Percentiles rank a stretch among this genome's conserved stretches.
Conservation (phyloP, 2,888 invertebrate species). For the Venusia cambrica region DNA sequence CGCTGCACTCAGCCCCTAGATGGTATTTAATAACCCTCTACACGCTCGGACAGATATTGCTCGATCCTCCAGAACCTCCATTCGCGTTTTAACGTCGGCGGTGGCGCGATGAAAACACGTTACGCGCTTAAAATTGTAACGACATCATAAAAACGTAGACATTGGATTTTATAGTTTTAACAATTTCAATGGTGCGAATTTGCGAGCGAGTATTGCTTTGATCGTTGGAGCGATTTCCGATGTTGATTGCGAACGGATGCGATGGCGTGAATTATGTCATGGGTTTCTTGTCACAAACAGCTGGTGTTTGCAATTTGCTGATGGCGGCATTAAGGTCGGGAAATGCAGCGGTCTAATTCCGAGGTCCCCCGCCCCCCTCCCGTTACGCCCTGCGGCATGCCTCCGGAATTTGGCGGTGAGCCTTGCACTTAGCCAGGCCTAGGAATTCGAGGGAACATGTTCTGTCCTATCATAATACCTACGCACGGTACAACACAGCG, state of each 20-base stretch:
- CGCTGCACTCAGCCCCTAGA: slow-evolving; percentile 69
- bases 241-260: slow-evolving; percentile 55
- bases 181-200: slow-evolving; percentile 27
- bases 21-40: slow-evolving; percentile 70
- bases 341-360: slow-evolving; percentile 64
- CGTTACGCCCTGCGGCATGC: slow-evolving; percentile 62
- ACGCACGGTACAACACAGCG: slow-evolving; percentile 25
- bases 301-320: slow-evolving; percentile 79
- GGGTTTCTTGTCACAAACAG: slow-evolving; percentile 71
- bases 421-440: slow-evolving; percentile 59
- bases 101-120: slow-evolving; percentile 38
- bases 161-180: slow-evolving; percentile 29
- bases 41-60: slow-evolving; percentile 65
- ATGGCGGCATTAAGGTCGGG: slow-evolving; percentile 74
- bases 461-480: slow-evolving; percentile 34
- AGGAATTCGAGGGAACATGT: slow-evolving; percentile 47
- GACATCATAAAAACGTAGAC: slow-evolving; percentile 40
- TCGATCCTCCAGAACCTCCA: slow-evolving; percentile 43
- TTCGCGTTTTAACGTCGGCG: slow-evolving; percentile 39
- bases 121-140: slow-evolving; percentile 43
- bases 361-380: slow-evolving; percentile 34
- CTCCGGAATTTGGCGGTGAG: slow-evolving; percentile 73
- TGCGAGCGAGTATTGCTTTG: slow-evolving; percentile 23
- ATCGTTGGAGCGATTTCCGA: slow-evolving; percentile 55
- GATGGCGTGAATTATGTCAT: slow-evolving; percentile 66